Evolutionary conservation across 2,888 invertebrate species (phyloP).

Genomic region (Girardia tigrina): DNA sequence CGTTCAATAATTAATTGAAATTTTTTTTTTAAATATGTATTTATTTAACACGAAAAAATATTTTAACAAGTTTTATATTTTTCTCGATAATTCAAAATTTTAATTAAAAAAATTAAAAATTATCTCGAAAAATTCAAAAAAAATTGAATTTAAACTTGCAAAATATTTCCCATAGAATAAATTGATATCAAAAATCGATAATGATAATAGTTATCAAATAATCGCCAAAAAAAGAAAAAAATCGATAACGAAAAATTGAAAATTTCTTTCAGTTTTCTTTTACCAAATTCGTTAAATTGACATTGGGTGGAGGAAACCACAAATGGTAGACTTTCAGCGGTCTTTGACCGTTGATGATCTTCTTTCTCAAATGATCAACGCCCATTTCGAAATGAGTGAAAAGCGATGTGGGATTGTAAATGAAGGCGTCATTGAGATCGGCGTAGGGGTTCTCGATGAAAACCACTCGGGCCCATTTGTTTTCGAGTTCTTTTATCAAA

Average conservation of each 20-base stretch:
- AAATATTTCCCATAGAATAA: too few relatives aligned
- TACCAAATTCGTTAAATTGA: neutral
- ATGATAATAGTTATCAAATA: too few relatives aligned
- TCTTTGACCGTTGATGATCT: neutral
- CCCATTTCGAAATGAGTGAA: conserved; percentile 11
- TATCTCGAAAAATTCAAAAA: too few relatives aligned
- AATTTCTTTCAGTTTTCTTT: too few relatives aligned
- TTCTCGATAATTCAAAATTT: too few relatives aligned
- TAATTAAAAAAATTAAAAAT: too few relatives aligned
- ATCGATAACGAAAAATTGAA: too few relatives aligned
- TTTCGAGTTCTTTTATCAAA: conserved; percentile 5
- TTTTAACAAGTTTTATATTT: neutral
- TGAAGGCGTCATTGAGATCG: neutral
- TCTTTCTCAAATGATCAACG: neutral
- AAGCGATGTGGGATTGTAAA: neutral
- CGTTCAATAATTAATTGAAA: too few relatives aligned
- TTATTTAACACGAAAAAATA: neutral
- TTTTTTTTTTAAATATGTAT: too few relatives aligned
- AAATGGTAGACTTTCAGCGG: conserved; percentile 16
- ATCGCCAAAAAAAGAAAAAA: too few relatives aligned
- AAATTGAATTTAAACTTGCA: too few relatives aligned
- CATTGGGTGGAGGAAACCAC: conserved; percentile 13
- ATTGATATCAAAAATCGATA: too few relatives aligned
- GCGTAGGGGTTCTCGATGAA: conserved; percentile 2
- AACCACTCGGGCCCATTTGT: neutral